Evolutionary conservation across 2,797 vertebrate species (phyloP), one percentile per base, ranked within the genome.

Genomic region (Taeniopygia guttata): DNA sequence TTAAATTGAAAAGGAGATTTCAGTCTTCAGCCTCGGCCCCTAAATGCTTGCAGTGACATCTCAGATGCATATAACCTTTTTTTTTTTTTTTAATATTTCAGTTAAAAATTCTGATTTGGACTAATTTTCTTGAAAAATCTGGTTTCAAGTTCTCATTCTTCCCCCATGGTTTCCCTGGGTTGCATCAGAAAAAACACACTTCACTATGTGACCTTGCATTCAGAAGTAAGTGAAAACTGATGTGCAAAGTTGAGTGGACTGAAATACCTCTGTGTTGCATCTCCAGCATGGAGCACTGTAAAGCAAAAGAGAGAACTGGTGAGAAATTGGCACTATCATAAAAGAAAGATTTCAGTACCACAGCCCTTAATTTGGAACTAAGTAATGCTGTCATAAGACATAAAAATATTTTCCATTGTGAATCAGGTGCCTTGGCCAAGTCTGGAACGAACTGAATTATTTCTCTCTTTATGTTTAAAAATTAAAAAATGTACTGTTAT

Each of bases 391-490:
- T 90, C 74, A 79, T 72, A 79, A 88, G 85, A 34, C 13, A 15
- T 42, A 62, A 83, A 90, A 95, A 80, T 96, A 93, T 93, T 94
- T 96, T 94, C 93, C 89, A 0, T 56, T 89, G 89, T 69, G 67
- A 85, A 81, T 89, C 85, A 87, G 52, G 73, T 94, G 63, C 34
- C 54, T 55, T 70, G 77, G 81, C 76, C 83, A 93, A 94, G 45
- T 58, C 72, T 62, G 58, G 43, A 69, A 93, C 87, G 80, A 85
- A n/a, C 42, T 87, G 60, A 85, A 76, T 89, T 89, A 19, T 81
- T 92, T 88, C 84, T 62, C 48, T 86, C 66, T 91, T 95, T 78
- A 78, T 94, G 55, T 82, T 89, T 94, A 60, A 92, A 95, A 93
- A 84, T 59, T 63, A 89, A 94, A 95, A 94, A 89, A 82, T 59